These are phyloP conservation scores for Panagrolaimus sp. DNA, from an alignment of 1,140 invertebrate genomes.

Conservation along the genomic window DNA sequence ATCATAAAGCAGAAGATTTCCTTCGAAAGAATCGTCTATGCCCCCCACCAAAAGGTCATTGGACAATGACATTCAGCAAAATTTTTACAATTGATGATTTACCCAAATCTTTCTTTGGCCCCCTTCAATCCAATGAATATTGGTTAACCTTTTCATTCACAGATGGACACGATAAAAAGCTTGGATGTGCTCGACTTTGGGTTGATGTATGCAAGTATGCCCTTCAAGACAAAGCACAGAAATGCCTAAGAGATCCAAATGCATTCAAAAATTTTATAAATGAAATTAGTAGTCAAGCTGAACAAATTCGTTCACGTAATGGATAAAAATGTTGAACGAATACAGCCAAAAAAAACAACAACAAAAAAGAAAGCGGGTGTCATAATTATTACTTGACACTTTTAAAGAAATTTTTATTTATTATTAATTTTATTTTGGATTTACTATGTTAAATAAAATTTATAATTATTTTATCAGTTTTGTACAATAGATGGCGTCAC, in stretches of 20 bases:
- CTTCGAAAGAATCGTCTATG: slow-evolving; percentile 48
- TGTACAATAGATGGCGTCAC: too few relatives aligned
- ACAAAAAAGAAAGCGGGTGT: too few relatives aligned
- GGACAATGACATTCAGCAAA: slow-evolving; percentile 58
- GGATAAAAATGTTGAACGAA: too few relatives aligned
- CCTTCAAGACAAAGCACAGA: slow-evolving; percentile 56
- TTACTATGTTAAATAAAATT: too few relatives aligned
- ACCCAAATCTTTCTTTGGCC: slow-evolving; percentile 57
- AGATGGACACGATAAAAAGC: slow-evolving; percentile 54
- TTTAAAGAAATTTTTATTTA: too few relatives aligned
- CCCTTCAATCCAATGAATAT: slow-evolving; percentile 58
- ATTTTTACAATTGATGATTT: slow-evolving; percentile 57
- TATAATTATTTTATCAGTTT: too few relatives aligned
- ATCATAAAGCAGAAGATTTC: slow-evolving; percentile 46
- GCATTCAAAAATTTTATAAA: slow-evolving; percentile 56
- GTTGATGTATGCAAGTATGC: slow-evolving; percentile 56
- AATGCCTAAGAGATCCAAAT: slow-evolving; percentile 55
- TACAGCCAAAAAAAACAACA: too few relatives aligned
- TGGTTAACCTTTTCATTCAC: slow-evolving; percentile 58
- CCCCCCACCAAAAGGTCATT: slow-evolving; percentile 47
- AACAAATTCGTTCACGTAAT: slow-evolving; percentile 46
- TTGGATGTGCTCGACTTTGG: slow-evolving; percentile 56
- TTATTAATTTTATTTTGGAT: too few relatives aligned
- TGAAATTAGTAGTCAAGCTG: slow-evolving; percentile 55
- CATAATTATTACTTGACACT: too few relatives aligned